Percentiles rank a stretch among this genome's conserved stretches.
Conservation (phyloP, 1,140 invertebrate species). For the Brachionus angularis region DNA sequence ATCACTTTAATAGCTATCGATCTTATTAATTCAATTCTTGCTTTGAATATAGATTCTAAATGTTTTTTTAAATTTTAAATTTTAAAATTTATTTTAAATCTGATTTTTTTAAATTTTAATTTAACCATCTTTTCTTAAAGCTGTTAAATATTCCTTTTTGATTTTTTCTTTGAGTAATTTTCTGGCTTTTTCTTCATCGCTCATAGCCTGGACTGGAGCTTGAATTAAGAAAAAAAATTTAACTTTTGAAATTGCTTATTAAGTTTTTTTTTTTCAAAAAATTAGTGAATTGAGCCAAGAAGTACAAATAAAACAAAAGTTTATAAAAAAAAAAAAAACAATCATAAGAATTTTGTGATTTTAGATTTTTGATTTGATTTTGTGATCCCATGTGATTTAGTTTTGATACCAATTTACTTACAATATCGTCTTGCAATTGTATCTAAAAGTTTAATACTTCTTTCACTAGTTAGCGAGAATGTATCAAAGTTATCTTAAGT, state of each 20-base stretch:
- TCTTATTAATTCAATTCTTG: constrained; percentile 52
- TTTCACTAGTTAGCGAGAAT: constrained; percentile 24
- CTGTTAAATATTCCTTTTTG: constrained; percentile 54
- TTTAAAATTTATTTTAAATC: neutral
- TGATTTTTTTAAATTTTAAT: constrained; percentile 49
- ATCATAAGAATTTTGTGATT: too few relatives aligned
- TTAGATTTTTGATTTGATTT: too few relatives aligned
- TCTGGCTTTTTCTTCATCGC: constrained; percentile 53
- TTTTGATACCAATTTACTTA: constrained; percentile 5
- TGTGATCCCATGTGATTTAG: too few relatives aligned
- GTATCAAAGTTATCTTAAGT: constrained; percentile 25
- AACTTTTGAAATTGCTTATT: too few relatives aligned
- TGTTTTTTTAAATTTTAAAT: constrained; percentile 38
- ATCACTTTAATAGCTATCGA: constrained; percentile 48
- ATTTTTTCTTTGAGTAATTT: constrained; percentile 50
- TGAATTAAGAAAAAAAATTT: neutral
- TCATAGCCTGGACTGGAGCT: constrained; percentile 49
- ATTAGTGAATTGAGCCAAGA: too few relatives aligned
- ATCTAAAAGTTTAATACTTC: constrained; percentile 16
- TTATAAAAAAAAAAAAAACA: too few relatives aligned
- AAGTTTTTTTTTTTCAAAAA: too few relatives aligned
- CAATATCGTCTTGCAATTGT: constrained; percentile 6
- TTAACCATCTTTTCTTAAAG: constrained; percentile 51
- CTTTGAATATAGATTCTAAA: constrained; percentile 50
- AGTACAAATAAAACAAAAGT: too few relatives aligned